phyloP scores from a whole-genome alignment of 2,888 invertebrate species.

The Torymus aiolomorphi region DNA sequence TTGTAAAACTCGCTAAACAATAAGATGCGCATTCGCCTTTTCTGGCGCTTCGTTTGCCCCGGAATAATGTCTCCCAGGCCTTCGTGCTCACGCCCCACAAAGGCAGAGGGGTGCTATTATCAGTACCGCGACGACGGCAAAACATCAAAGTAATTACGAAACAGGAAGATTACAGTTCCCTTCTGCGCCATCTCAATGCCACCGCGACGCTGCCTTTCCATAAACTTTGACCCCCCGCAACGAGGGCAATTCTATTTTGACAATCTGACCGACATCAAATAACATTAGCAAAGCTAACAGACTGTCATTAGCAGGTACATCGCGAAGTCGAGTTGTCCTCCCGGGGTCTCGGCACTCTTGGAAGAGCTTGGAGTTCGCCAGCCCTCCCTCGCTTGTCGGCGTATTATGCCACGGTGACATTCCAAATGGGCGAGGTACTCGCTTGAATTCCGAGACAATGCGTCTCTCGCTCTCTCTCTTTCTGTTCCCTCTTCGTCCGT shows the following conservation, averaged over 20 bases:
- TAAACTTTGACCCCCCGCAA: slow-evolving; percentile 34
- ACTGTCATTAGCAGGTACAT: slow-evolving; percentile 54
- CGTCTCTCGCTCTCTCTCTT: not conserved
- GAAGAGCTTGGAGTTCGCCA: not conserved
- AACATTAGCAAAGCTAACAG: slow-evolving; percentile 49
- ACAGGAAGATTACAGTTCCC: slow-evolving; percentile 43
- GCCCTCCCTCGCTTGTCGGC: no score
- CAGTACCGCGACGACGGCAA: slow-evolving; percentile 2
- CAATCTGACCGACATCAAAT: slow-evolving; percentile 48
- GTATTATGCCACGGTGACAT: no score
- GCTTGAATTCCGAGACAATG: slow-evolving; percentile 25
- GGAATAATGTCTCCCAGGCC: slow-evolving; percentile 2
- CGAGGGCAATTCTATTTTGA: slow-evolving; percentile 42
- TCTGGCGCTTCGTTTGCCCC: slow-evolving; percentile 16
- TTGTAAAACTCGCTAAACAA: no score
- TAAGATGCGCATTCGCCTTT: not conserved
- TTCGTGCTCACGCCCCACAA: not conserved
- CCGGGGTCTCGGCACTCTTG: not conserved
- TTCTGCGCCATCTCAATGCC: slow-evolving; percentile 12
- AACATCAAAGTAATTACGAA: slow-evolving; percentile 49
- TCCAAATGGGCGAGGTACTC: not conserved
- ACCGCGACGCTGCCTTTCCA: not conserved
- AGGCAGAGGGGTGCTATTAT: slow-evolving; percentile 20
- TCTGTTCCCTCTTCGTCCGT: no score
- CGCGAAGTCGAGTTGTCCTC: slow-evolving; percentile 32